phyloP scores from a whole-genome alignment of 2,888 invertebrate species.

The Trachelus troglodyta region DNA sequence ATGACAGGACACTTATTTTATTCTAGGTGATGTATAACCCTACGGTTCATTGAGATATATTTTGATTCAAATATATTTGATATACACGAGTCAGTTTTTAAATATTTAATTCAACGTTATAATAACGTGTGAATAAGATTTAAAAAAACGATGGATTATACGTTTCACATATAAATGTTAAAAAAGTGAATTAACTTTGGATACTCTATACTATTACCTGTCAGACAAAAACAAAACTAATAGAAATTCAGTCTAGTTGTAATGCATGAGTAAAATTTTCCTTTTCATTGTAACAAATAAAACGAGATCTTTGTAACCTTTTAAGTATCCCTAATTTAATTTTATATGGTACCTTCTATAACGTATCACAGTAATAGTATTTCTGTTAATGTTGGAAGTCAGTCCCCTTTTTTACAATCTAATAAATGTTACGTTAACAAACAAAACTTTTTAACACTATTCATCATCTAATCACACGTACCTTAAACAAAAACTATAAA shows the following conservation, averaged over 20 bases:
- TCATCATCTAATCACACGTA: not conserved
- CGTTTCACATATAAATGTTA: not conserved
- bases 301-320: not conserved
- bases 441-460: not conserved
- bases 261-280: not conserved
- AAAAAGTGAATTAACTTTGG: not conserved
- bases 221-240: not conserved
- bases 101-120: not conserved
- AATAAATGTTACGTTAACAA: not conserved
- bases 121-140: not conserved
- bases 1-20: not conserved
- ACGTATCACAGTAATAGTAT: not conserved
- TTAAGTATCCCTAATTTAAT: not conserved
- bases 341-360: not conserved
- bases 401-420: not conserved
- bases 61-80: not conserved
- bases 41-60: not conserved
- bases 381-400: not conserved
- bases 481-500: not conserved
- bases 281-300: not conserved
- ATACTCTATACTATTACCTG: not conserved
- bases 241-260: not conserved
- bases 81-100: not conserved
- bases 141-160: not conserved
- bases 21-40: not conserved